A percentile compares a stretch with the other conserved stretches of the same genome.
These are phyloP conservation scores for Diarsia brunnea DNA, from an alignment of 2,888 invertebrate species.

Conservation along the genomic window DNA sequence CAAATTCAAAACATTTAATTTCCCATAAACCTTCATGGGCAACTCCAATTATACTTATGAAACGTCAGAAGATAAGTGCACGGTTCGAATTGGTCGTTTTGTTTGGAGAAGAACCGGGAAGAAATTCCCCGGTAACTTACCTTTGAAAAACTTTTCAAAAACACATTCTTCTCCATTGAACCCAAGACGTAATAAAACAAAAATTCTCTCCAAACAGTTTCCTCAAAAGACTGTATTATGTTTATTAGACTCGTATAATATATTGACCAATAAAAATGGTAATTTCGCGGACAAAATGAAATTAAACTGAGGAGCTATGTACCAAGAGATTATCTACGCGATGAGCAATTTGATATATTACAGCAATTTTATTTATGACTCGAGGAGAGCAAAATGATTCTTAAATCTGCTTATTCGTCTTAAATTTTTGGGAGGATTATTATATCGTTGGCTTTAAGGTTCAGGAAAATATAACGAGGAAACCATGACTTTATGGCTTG, in stretches of 20 bases:
- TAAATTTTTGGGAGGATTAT: conserved; percentile 41
- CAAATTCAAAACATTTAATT: neutral
- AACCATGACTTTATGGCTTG: conserved; percentile 1
- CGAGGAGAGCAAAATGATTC: conserved; percentile 41
- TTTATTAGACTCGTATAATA: conserved; percentile 62
- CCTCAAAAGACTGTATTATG: conserved; percentile 53
- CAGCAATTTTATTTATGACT: conserved; percentile 63
- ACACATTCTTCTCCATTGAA: conserved; percentile 15
- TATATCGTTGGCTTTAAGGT: conserved; percentile 12
- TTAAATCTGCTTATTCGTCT: conserved; percentile 54
- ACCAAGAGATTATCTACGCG: conserved; percentile 61
- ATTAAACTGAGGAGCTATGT: conserved; percentile 61
- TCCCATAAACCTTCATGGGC: neutral
- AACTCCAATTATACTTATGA: neutral
- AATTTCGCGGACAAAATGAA: conserved; percentile 65
- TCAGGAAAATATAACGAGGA: conserved; percentile 14
- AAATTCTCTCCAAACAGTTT: conserved; percentile 32
- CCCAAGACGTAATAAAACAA: conserved; percentile 37
- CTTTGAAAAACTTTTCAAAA: neutral
- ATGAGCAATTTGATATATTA: conserved; percentile 65
- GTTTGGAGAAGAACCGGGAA: neutral
- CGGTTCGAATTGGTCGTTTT: neutral
- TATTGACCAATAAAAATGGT: conserved; percentile 69
- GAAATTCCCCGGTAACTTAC: neutral
- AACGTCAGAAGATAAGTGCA: neutral